Conservation (phyloP, 2,888 invertebrate genomes). For the Calliphora vomitoria region DNA sequence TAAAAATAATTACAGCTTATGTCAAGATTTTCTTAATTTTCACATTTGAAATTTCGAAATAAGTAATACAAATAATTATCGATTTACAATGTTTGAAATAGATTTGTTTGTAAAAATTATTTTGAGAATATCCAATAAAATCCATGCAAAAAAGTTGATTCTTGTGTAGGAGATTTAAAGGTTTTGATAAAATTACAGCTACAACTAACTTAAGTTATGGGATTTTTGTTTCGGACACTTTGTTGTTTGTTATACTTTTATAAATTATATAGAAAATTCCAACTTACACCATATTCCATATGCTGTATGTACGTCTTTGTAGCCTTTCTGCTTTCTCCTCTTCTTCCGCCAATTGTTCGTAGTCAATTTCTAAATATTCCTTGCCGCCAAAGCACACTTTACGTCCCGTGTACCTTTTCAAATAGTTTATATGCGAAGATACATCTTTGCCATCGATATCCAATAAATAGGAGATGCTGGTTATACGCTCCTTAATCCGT, state of each 20-base stretch:
- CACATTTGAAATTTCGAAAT: too few relatives aligned
- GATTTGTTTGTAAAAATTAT: too few relatives aligned
- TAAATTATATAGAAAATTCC: conserved; percentile 1
- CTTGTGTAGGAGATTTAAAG: background rate
- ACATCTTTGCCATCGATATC: conserved; percentile 83
- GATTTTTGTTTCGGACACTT: background rate
- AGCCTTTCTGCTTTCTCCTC: conserved; percentile 77
- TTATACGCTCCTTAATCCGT: conserved; percentile 82
- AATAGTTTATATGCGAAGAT: conserved; percentile 83
- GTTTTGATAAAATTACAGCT: background rate
- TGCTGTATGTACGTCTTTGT: conserved; percentile 82
- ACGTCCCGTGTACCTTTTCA: conserved; percentile 82
- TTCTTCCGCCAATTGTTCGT: conserved; percentile 83
- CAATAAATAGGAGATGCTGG: conserved; percentile 83
- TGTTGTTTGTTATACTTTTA: conserved; percentile 10
- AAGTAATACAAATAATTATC: too few relatives aligned
- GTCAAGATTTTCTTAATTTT: too few relatives aligned
- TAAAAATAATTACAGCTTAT: too few relatives aligned
- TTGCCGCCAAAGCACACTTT: conserved; percentile 83
- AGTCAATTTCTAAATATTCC: conserved; percentile 84
- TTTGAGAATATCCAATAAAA: too few relatives aligned
- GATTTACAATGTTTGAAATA: too few relatives aligned
- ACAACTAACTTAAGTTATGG: conserved; percentile 9
- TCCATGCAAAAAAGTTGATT: too few relatives aligned
- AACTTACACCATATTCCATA: conserved; percentile 83